Evolutionary conservation across 2,113 vertebrate genomes (phyloP), one percentile per base, ranked within the genome.

Genomic region (Paradoxurus hermaphroditus): DNA sequence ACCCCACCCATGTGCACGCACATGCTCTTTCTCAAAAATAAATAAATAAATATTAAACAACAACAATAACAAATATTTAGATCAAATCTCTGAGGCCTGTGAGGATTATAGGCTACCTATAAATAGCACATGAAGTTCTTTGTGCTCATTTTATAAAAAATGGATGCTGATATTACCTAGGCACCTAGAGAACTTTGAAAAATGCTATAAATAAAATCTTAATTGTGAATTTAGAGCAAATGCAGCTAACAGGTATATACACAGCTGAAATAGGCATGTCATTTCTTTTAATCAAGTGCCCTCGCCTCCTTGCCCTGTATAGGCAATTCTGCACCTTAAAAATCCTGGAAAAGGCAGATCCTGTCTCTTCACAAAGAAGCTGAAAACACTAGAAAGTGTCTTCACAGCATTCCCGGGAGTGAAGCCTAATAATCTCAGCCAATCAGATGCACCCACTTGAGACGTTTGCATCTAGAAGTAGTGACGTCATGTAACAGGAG

Each of bases 171-270:
- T 75, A 46, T 59, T 91, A 86, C 16, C 0, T 27, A 75, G 19
- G 31, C 34, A 53, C 5, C 4, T 36, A 14, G 1, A 46, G 31
- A 91, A 67, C 23, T 67, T 62, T 51, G 63, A 15, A 88, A 68
- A 78, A n/a, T 79, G 41, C 39, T 88, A 29, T 65, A 53, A 68
- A 51, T 51, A 92, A 86, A 77, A 87, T 8, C 11, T 78, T 36
- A 91, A 41, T 87, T 91, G 68, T 59, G 29, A 75, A 93, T 84
- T 96, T 68, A 79, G 68, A 87, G 44, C 18, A 90, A 77, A 93
- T 83, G 23, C 41, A 91, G 36, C 34, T 23, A 90, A 49, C 59
- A 39, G 63, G 23, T 51, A 3, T 83, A 73, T 18, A 72, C 10
- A 41, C 68, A 29, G 36, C 16, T 79, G 36, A 87, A 82, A 95